Conservation (phyloP, 2,888 invertebrate species). For the Ametastegia equiseti region DNA sequence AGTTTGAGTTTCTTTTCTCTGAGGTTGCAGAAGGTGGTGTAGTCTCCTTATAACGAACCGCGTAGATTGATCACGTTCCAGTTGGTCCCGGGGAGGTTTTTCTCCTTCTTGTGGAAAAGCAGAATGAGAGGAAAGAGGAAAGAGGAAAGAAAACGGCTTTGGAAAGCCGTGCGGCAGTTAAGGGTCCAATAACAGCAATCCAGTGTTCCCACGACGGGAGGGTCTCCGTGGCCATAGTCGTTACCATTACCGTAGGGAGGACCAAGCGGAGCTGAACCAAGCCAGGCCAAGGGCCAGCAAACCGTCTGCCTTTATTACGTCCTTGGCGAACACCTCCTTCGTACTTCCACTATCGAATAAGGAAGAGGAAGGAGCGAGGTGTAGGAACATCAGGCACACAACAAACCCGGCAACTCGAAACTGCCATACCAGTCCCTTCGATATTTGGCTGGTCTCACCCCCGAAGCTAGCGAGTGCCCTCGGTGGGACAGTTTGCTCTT, state of each 20-base stretch:
- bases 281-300: constrained; percentile 19
- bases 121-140: neutral
- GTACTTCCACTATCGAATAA: constrained; percentile 36
- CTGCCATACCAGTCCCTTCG: neutral
- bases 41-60: constrained; percentile 12
- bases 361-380: neutral
- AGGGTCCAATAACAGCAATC: constrained; percentile 48
- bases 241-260: constrained; percentile 44
- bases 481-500: constrained; percentile 23
- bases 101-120: neutral
- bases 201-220: constrained; percentile 35
- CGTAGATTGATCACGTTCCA: constrained; percentile 37
- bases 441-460: neutral
- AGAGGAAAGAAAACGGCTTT: constrained; percentile 36
- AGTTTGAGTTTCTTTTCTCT: neutral
- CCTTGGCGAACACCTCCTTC: constrained; percentile 38
- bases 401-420: constrained; percentile 21
- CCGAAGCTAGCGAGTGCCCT: neutral
- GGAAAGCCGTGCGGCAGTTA: constrained; percentile 42
- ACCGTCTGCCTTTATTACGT: constrained; percentile 46
- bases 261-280: too few relatives aligned
- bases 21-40: neutral
- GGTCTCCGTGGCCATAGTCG: constrained; percentile 39
- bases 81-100: constrained; percentile 1
- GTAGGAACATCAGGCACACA: neutral